These are phyloP conservation scores for Oscheius sp. DNA, from an alignment of 2,888 invertebrate species.

Conservation along the genomic window DNA sequence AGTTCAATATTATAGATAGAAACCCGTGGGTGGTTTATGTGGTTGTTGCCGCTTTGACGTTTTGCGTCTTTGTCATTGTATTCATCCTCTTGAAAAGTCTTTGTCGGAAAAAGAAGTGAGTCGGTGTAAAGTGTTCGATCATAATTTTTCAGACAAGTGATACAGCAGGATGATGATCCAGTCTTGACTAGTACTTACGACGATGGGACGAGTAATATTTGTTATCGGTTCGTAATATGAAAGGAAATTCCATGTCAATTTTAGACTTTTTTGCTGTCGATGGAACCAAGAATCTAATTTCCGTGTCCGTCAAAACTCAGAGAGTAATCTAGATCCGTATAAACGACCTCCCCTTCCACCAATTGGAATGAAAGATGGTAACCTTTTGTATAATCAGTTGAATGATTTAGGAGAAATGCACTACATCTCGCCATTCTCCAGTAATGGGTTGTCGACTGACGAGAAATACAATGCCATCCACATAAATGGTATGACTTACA, in stretches of 20 bases:
- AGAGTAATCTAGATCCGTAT: slow-evolving; percentile 28
- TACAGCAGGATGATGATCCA: slow-evolving; percentile 29
- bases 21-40: slow-evolving; percentile 19
- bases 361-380: slow-evolving; percentile 25
- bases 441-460: not conserved
- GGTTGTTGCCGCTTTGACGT: not conserved
- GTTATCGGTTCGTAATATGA: not conserved
- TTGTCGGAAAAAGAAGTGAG: slow-evolving; percentile 24
- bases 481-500: slow-evolving; percentile 6
- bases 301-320: slow-evolving; percentile 27
- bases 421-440: slow-evolving; percentile 9
- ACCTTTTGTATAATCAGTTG: not conserved
- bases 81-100: slow-evolving; percentile 7
- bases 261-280: slow-evolving; percentile 15
- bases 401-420: slow-evolving; percentile 5
- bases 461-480: slow-evolving; percentile 9
- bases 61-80: not conserved
- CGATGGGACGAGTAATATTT: slow-evolving; percentile 3
- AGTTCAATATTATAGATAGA: slow-evolving; percentile 14
- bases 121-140: not conserved
- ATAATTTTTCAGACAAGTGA: slow-evolving; percentile 19
- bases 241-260: too few relatives aligned
- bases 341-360: slow-evolving; percentile 27
- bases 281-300: slow-evolving; percentile 3
- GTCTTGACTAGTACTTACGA: slow-evolving; percentile 31